Evolutionary conservation across 2,113 vertebrate species (phyloP), one percentile per base, ranked within the genome.

Genomic region (Petroica traversi): DNA sequence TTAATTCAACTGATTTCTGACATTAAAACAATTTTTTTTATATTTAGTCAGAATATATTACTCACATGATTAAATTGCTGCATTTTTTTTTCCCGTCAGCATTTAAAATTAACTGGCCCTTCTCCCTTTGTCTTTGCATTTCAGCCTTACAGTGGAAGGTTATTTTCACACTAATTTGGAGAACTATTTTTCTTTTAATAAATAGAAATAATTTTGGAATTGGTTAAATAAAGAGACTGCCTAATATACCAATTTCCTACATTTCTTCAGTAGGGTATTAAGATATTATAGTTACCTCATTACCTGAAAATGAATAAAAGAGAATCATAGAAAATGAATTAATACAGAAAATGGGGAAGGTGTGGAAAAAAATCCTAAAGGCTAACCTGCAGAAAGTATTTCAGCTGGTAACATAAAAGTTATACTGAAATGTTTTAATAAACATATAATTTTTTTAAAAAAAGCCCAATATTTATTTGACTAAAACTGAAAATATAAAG

Each of bases 381-480:
- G 2, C 2, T 34, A 12, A 67, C 22, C 54, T 22, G 23, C 8
- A 57, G 6, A 36, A 78, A 57, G 8, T 6, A 17, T 67, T 92
- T 77, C 52, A 81, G 12, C 6, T 57, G 24, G 26, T 31, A 58
- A 34, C 31, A 59, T 34, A 40, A 49, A 46, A 36, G 2, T 8
- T 29, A 43, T 46, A 76, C 49, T 36, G 2, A 8, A 80, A 72
- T 26, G 1, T 11, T 71, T 85, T 66, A 36, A 72, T 41, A 46
- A 71, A 36, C 41, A 7, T 2, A 16, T 43, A 0, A 3, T 36
- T 59, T 18, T 34, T 64, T 22, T 1, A 40, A 54, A 43, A 1
- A 41, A n/a, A 14, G n/a, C n/a, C n/a, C 2, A 19, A 14, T 36
- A 9, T 84, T 71, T 72, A 12, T 77, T 64, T 66, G 7, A 61